Base-by-base conservation (phyloP, 1,140 invertebrate species). In the Harlomillsia oculata region DNA sequence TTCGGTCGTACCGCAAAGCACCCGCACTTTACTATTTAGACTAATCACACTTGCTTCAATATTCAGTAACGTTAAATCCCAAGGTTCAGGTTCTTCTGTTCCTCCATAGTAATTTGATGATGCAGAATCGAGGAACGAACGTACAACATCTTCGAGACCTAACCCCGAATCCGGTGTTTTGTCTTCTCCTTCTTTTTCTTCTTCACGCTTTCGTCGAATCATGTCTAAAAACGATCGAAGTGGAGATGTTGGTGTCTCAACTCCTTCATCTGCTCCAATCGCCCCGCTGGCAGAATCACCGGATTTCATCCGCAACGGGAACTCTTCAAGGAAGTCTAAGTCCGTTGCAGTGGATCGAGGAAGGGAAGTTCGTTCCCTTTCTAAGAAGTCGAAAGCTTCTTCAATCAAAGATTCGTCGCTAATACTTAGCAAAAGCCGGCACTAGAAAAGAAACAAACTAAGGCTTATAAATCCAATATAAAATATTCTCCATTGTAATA, bases 41-140 rank as follows among this genome's bases (percentile, higher is more conserved):
- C 63, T 65, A 8, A 65, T 65, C 28, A 65, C 45, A 44, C 59
- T 62, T 3, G 63, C 63, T 55, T 92, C 87, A 26, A 90, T 88
- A 67, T 94, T 94, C 14, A 92, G 68, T 64, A 89, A 82, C 0
- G 86, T 90, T 37, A 93, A 74, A 70, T 92, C 89, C 79, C 86
- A 86, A 0, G 88, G 88, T 69, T 92, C 87, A 1, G 85, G 85
- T 67, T 89, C 85, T 66, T 88, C 85, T 0, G 82, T 84, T 1
- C 84, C 83, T 56, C 85, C 81, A 67, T 87, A 87, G 69, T 86
- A 86, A 72, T 86, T 86, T 0, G 83, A 83, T 20, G 83, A 85
- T 0, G 84, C 83, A 6, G 82, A 84, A 61, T 87, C 84, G 20
- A 85, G 67, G 66, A 85, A 85, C 8, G 56, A 61, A 48, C 60